Percentiles rank a stretch among this genome's conserved stretches.
phyloP scores from a whole-genome alignment of 2,888 invertebrate genomes.

The Elysia crispata region DNA sequence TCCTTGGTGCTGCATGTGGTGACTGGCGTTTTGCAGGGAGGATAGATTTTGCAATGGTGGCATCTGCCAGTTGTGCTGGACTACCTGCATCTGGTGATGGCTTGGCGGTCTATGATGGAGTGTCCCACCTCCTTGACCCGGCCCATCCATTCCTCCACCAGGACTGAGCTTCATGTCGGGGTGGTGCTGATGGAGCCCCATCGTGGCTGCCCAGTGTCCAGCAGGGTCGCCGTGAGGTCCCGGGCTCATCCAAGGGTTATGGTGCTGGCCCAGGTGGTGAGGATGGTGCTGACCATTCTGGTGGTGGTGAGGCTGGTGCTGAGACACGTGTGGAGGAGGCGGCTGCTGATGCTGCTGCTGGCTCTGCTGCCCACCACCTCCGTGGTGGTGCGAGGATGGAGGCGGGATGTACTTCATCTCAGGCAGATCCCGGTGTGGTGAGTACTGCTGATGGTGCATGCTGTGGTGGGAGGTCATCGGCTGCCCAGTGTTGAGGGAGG shows the following conservation, averaged over 20 bases:
- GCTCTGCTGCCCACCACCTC: slow-evolving; percentile 70
- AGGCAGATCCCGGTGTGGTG: slow-evolving; percentile 77
- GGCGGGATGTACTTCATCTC: slow-evolving; percentile 96
- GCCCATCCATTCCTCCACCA: slow-evolving; percentile 52
- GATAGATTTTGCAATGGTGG: slow-evolving; percentile 88
- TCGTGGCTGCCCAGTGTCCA: slow-evolving; percentile 73
- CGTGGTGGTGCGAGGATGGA: slow-evolving; percentile 42
- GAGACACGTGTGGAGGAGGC: slow-evolving; percentile 90
- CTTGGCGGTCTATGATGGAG: slow-evolving; percentile 80
- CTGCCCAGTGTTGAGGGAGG: slow-evolving; percentile 83
- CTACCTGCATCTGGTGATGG: slow-evolving; percentile 62
- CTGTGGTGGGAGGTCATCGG: slow-evolving; percentile 78
- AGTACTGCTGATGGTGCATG: slow-evolving; percentile 75
- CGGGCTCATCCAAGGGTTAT: slow-evolving; percentile 80
- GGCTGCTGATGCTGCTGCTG: slow-evolving; percentile 70
- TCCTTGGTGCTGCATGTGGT: slow-evolving; percentile 80
- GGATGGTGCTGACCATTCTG: slow-evolving; percentile 51
- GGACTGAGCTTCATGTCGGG: slow-evolving; percentile 79
- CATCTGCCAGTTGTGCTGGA: slow-evolving; percentile 46
- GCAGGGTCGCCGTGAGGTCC: slow-evolving; percentile 86
- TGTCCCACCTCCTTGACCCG: slow-evolving; percentile 57
- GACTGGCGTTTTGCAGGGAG: slow-evolving; percentile 81
- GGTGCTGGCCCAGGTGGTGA: slow-evolving; percentile 84
- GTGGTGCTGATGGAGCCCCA: slow-evolving; percentile 73
- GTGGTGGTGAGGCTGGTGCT: slow-evolving; percentile 82